Percentiles rank a stretch among this genome's conserved stretches.
phyloP scores from a whole-genome alignment of 2,888 invertebrate species.

The Rhopalosiphum nymphaeae region DNA sequence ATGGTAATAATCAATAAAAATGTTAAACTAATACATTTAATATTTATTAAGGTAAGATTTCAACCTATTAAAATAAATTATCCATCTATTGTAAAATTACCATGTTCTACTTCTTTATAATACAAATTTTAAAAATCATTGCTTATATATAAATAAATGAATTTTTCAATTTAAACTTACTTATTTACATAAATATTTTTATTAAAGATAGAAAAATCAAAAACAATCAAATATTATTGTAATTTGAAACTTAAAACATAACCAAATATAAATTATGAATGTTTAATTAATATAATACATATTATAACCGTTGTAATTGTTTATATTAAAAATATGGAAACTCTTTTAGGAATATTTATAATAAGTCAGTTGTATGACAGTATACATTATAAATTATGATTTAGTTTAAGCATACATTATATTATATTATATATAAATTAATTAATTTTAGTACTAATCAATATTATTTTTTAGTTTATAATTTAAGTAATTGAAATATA shows the following conservation, averaged over 20 bases:
- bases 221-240: not conserved
- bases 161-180: not conserved
- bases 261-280: not conserved
- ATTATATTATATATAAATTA: not conserved
- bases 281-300: not conserved
- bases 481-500: not conserved
- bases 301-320: not conserved
- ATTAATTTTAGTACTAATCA: not conserved
- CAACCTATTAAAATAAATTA: not conserved
- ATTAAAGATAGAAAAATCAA: not conserved
- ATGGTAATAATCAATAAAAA: too few relatives aligned
- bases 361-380: not conserved
- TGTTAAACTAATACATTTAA: not conserved
- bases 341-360: not conserved
- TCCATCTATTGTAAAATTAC: not conserved
- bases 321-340: not conserved
- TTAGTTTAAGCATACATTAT: not conserved
- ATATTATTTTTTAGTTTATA: not conserved
- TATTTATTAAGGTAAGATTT: not conserved
- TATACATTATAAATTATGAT: not conserved
- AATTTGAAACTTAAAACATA: not conserved
- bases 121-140: not conserved
- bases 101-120: not conserved
- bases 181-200: not conserved
- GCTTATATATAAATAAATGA: not conserved